Conservation (phyloP, 2,797 vertebrate species). For the Uromys caudimaculatus region DNA sequence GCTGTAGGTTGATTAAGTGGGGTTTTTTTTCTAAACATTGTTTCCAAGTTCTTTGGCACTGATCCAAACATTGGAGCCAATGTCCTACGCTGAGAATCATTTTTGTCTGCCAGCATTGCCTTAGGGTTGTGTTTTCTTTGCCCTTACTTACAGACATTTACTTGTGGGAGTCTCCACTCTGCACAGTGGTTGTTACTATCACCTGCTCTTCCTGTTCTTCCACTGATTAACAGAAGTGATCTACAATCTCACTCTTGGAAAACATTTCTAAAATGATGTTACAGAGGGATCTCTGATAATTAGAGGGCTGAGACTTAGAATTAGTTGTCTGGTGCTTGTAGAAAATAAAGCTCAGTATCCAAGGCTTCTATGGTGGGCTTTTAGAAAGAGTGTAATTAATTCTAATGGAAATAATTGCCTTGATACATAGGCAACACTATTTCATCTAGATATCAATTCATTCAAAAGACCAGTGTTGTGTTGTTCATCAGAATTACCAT, state of each 20-base stretch:
- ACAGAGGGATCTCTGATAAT: not conserved
- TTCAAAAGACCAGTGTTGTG: not conserved
- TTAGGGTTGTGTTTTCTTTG: constrained; percentile 50
- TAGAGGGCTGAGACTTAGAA: not conserved
- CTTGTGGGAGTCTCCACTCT: not conserved
- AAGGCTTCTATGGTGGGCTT: not conserved
- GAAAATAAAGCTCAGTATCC: not conserved
- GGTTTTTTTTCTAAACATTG: not conserved
- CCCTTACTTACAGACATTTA: constrained; percentile 4
- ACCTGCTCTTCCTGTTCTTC: not conserved
- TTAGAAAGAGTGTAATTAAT: not conserved
- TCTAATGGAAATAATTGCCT: not conserved
- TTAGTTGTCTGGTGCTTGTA: not conserved
- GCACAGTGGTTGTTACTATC: not conserved
- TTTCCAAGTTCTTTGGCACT: constrained; percentile 71
- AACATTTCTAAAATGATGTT: not conserved
- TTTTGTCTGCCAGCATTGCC: constrained; percentile 1
- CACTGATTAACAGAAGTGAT: constrained; percentile 25
- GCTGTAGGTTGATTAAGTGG: constrained; percentile 70
- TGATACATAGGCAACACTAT: not conserved
- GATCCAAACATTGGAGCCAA: constrained; percentile 38
- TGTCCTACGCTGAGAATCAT: not conserved
- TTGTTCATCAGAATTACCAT: constrained; percentile 36
- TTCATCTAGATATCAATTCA: not conserved
- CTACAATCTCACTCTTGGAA: not conserved